Evolutionary conservation across 1,140 invertebrate genomes (phyloP).

Genomic region (Globodera ellingtonae): DNA sequence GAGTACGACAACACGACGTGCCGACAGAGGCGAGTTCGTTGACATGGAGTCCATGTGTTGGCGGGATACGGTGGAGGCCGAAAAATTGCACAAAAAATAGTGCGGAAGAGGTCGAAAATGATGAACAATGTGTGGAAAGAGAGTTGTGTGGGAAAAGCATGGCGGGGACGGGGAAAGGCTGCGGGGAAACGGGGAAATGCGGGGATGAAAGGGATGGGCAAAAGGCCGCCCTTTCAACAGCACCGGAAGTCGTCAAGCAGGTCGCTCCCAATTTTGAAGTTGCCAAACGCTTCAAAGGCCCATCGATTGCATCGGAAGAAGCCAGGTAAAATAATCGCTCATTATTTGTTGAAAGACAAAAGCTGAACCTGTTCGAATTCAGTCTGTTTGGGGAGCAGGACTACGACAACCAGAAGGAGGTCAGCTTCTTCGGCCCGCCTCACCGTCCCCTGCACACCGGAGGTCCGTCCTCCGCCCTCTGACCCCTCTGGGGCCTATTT

Average conservation of each 20-base stretch:
- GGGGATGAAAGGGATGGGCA: background rate
- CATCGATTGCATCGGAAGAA: conserved; percentile 18
- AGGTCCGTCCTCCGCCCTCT: background rate
- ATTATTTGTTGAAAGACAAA: background rate
- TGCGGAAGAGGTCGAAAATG: background rate
- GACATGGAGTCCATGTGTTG: conserved; percentile 37
- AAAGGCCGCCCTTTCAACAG: background rate
- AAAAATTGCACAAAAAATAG: conserved; percentile 33
- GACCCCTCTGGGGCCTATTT: too few relatives aligned
- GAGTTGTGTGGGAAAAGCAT: background rate
- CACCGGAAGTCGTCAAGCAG: conserved; percentile 10
- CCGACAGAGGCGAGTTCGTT: conserved; percentile 1
- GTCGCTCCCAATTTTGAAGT: conserved; percentile 38
- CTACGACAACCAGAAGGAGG: conserved; percentile 46
- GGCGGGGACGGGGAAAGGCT: background rate
- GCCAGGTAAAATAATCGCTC: conserved; percentile 6
- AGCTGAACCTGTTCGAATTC: background rate
- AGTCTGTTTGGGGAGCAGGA: conserved; percentile 52
- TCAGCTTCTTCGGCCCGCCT: conserved; percentile 47
- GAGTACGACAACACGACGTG: conserved; percentile 46
- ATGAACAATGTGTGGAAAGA: background rate
- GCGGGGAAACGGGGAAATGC: background rate
- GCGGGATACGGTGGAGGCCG: conserved; percentile 26
- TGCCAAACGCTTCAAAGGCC: conserved; percentile 40
- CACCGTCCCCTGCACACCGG: conserved; percentile 7